Evolutionary conservation across 1,140 invertebrate genomes (phyloP), one percentile per base, ranked within the genome.

Genomic region (Drosophila asahinai): DNA sequence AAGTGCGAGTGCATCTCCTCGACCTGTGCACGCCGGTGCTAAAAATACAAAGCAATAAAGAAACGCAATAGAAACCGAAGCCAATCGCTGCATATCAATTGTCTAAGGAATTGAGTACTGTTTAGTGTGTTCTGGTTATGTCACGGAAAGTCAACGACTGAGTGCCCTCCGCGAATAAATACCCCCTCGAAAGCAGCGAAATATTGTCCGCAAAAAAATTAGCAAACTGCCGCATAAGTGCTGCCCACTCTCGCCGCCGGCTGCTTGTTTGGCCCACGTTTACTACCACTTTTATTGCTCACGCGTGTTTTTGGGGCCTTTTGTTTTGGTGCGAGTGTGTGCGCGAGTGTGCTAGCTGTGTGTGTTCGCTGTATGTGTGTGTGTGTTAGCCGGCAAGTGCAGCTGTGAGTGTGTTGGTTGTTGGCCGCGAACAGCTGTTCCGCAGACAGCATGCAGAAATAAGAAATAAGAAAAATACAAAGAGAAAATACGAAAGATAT

Each of bases 381-480:
- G 55, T 65, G 60, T 66, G 68, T 67, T 66, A 75, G 70, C 78
- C 68, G 68, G 78, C 66, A 64, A 63, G 65, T 79, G 75, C 36
- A 75, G 42, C 40, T 73, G 74, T 73, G 77, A 65, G 77, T 48
- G 84, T 86, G 82, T 78, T 90, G 63, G 54, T 40, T 57, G 54
- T 40, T 40, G 19, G 54, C 64, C 59, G 68, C 68, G 66, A 81
- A 90, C 84, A 87, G 84, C 84, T 87, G 84, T 89, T 87, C 38
- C 19, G 17, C 59, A 67, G 64, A 51, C 67, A 71, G 48, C 67
- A 71, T 71, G 67, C 67, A 71, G 63, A 67, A 67, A 51, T 71
- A 71, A 71, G 63, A 67, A 67, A 51, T 71, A 71, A 71, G 66
- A 47, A 68, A 68, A 71, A 71, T 71, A 71, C 47, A 19, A 38